Base-by-base conservation (phyloP, 2,797 vertebrate genomes). In the Tangara arthus region DNA sequence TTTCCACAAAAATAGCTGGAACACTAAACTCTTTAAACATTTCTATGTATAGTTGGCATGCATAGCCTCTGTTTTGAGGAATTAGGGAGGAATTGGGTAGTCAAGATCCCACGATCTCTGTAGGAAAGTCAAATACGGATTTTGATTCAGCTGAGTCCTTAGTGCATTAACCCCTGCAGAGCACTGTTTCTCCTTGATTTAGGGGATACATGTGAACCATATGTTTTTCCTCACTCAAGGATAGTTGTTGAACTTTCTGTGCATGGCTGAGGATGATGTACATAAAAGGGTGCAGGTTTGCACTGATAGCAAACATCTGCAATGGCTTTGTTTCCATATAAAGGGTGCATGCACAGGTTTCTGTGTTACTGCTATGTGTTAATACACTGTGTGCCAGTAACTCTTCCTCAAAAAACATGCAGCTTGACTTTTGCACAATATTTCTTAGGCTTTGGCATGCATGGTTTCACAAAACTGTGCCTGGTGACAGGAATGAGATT, bases 201-300 rank as follows among this genome's bases (percentile, higher is more conserved):
- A 50, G 75, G 44, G 85, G 77, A n/a, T 78, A n/a, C 1, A 0
- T 52, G 46, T 79, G 82, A 65, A 28, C 30, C 0, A 0, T 72
- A 8, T 71, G 34, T 34, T 89, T 88, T 92, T 55, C 47, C 41
- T 86, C 42, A 49, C 32, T 93, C 47, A 37, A 21, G 18, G 41
- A 21, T 46, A 79, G 52, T 82, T 90, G 70, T 50, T 79, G 79
- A 88, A 57, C 26, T 60, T 81, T 65, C 76, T 92, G 56, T 81
- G 65, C 34, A 8, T 44, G 32, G 49, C 16, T 90, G 75, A 53
- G 80, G 84, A 53, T n/a, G 50, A 69, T 71, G 42, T 50, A 66
- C 64, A 26, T 82, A 50, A 82, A 93, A 87, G 41, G 53, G 23
- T 47, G 42, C 39, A 69, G 46, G 39, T 86, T 41, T 88, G 65